phyloP scores from a whole-genome alignment of 2,797 vertebrate species.

The Pampus argenteus region DNA sequence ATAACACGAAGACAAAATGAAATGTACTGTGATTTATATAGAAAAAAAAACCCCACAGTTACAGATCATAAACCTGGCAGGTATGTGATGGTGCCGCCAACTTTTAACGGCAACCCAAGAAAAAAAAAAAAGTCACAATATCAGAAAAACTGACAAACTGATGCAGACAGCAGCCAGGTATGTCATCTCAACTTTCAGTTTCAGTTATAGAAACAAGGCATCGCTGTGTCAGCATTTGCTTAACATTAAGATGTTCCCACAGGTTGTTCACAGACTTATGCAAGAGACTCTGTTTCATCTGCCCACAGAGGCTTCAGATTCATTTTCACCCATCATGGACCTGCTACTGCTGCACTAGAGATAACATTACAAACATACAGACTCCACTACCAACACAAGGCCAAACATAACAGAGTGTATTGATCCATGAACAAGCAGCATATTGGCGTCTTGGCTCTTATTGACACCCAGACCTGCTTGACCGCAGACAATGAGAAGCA shows the following conservation, averaged over 20 bases:
- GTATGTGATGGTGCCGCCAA: neutral
- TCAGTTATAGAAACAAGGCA: neutral
- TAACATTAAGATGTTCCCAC: neutral
- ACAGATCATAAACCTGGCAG: neutral
- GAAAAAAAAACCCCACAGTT: slow-evolving; percentile 15
- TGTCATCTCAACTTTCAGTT: neutral
- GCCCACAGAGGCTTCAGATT: neutral
- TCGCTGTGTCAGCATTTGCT: neutral
- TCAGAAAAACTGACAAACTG: neutral
- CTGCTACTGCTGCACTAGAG: neutral
- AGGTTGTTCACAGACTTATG: neutral
- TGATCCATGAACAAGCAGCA: neutral
- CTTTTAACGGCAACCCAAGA: neutral
- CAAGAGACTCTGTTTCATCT: neutral
- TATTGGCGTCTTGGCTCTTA: neutral
- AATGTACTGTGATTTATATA: neutral
- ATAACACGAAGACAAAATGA: neutral
- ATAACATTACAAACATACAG: neutral
- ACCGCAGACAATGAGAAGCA: slow-evolving; percentile 64
- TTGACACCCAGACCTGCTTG: slow-evolving; percentile 22
- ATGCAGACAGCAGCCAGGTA: neutral
- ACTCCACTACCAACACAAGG: neutral
- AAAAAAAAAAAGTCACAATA: slow-evolving; percentile 7
- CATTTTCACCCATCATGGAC: neutral
- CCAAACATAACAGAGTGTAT: slow-evolving; percentile 7